A percentile compares a stretch with the other conserved stretches of the same genome.
These are phyloP conservation scores for Acomys russatus DNA, from an alignment of 2,797 vertebrate species.

Conservation along the genomic window DNA sequence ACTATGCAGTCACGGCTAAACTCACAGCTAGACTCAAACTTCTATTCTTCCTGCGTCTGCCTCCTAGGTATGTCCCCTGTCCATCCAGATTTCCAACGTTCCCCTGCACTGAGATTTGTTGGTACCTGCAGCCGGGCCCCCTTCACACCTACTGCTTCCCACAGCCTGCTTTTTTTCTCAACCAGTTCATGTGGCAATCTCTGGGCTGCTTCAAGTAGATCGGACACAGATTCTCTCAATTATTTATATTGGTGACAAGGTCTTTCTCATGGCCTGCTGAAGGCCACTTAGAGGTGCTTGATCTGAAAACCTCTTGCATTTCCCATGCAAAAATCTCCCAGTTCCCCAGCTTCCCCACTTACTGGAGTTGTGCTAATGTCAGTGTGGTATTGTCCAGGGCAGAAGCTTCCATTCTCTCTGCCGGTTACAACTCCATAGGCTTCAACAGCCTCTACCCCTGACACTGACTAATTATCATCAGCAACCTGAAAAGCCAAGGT, in stretches of 20 bases:
- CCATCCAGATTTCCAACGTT: no score
- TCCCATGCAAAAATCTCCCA: not conserved
- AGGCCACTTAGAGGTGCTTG: constrained; percentile 49
- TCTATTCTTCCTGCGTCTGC: not conserved
- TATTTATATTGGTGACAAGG: constrained; percentile 64
- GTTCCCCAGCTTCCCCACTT: constrained; percentile 9
- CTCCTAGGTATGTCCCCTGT: not conserved
- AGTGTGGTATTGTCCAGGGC: not conserved
- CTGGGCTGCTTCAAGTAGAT: constrained; percentile 34
- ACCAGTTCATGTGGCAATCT: not conserved
- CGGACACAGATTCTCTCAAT: constrained; percentile 39
- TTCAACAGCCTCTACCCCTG: not conserved
- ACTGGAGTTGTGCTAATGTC: not conserved
- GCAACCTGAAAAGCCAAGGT: not conserved
- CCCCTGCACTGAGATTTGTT: constrained; percentile 33
- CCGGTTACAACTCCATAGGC: not conserved
- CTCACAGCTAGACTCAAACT: no score
- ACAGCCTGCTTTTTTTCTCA: constrained; percentile 23
- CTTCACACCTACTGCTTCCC: not conserved
- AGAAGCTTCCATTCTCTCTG: not conserved
- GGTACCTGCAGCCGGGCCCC: constrained; percentile 27
- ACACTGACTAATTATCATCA: not conserved
- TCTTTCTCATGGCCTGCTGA: constrained; percentile 60
- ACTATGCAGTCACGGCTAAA: not conserved
- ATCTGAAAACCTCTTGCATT: constrained; percentile 45